Evolutionary conservation across 1,140 invertebrate species (phyloP).

Genomic region (Brachystomella parvula): DNA sequence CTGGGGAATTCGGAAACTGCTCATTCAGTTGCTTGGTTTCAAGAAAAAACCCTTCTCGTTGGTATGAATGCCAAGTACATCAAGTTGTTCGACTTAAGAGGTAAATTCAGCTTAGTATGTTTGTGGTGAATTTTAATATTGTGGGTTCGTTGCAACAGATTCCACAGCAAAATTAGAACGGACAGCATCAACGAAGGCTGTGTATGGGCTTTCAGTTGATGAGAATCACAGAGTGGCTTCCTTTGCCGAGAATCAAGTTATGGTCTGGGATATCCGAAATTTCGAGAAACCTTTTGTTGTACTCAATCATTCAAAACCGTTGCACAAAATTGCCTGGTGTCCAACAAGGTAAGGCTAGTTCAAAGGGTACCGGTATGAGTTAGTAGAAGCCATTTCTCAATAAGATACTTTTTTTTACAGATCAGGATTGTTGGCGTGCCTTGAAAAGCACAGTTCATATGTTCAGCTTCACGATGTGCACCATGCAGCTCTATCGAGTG

Average conservation of each 20-base stretch:
- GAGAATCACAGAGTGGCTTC: constrained; percentile 72
- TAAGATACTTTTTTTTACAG: constrained; percentile 44
- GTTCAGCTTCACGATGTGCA: constrained; percentile 74
- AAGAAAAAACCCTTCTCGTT: constrained; percentile 63
- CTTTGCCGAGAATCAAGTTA: constrained; percentile 68
- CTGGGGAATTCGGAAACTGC: constrained; percentile 70
- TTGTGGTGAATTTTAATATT: not conserved
- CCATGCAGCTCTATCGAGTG: constrained; percentile 56
- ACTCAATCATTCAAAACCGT: constrained; percentile 58
- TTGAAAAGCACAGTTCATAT: constrained; percentile 59
- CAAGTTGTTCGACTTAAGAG: constrained; percentile 83
- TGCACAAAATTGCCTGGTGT: constrained; percentile 58
- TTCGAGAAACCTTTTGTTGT: constrained; percentile 76
- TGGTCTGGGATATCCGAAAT: constrained; percentile 77
- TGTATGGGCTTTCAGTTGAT: constrained; percentile 70
- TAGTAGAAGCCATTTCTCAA: too few species aligned
- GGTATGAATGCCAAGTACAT: constrained; percentile 84
- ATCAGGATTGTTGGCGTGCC: constrained; percentile 62
- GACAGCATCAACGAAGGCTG: constrained; percentile 68
- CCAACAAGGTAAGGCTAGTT: constrained; percentile 61
- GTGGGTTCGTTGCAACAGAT: constrained; percentile 49
- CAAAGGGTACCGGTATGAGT: constrained; percentile 8
- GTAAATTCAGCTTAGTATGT: constrained; percentile 46
- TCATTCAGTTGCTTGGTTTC: constrained; percentile 78
- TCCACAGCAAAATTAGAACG: constrained; percentile 56